phyloP scores from a whole-genome alignment of 2,113 vertebrate genomes.

The Tympanuchus pallidicinctus region DNA sequence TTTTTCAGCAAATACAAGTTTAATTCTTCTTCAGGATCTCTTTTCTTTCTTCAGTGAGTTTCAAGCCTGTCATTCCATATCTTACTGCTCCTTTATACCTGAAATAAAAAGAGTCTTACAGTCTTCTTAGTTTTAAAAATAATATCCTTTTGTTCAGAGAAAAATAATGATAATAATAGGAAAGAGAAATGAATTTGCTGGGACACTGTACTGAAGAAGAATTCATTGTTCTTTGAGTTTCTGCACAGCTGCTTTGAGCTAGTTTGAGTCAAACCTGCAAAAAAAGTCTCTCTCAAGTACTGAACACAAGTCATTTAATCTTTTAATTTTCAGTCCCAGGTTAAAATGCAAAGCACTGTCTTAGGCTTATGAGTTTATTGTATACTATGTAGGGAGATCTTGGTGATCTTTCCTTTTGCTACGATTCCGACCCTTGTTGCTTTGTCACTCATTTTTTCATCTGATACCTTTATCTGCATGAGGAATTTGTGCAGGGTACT shows the following conservation, averaged over 20 bases:
- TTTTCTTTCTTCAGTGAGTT: not conserved
- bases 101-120: not conserved
- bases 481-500: not conserved
- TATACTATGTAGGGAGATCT: not conserved
- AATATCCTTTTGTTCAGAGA: not conserved
- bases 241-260: not conserved
- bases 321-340: not conserved
- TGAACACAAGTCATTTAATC: not conserved
- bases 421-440: not conserved
- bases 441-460: not conserved
- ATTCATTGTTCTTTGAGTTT: not conserved
- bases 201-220: not conserved
- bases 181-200: not conserved
- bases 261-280: not conserved
- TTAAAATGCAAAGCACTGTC: not conserved
- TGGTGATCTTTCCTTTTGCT: not conserved
- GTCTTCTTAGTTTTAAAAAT: not conserved
- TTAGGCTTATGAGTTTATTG: not conserved
- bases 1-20: not conserved
- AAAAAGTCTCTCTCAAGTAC: not conserved
- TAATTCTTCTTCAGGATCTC: not conserved
- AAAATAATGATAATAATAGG: not conserved
- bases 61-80: not conserved
- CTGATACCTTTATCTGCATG: not conserved
- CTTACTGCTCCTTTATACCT: not conserved